phyloP scores from a whole-genome alignment of 37 sponge, comb jelly and placozoan species.

The Dysidea cf. avara region DNA sequence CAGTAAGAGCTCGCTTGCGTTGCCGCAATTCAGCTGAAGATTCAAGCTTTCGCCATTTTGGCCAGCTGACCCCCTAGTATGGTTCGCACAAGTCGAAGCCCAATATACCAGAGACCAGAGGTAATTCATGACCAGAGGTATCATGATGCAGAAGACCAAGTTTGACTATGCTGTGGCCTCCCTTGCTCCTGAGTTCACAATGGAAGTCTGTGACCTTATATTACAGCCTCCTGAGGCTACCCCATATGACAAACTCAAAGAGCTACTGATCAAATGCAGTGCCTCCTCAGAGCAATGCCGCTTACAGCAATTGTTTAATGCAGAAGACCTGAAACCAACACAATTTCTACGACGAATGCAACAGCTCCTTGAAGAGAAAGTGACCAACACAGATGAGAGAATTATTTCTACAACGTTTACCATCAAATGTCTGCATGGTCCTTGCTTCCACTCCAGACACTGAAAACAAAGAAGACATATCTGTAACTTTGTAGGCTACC shows the following conservation, averaged over 20 bases:
- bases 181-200: constrained; percentile 27
- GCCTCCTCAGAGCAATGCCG: constrained; percentile 23
- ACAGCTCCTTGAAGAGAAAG: constrained; percentile 5
- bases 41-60: constrained; percentile 42
- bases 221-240: constrained; percentile 6
- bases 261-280: constrained; percentile 19
- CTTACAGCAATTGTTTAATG: constrained; percentile 6
- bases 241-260: constrained; percentile 11
- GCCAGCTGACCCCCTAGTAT: constrained; percentile 36
- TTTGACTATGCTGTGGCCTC: constrained; percentile 38
- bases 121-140: not conserved
- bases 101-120: no score
- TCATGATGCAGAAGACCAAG: constrained; percentile 6
- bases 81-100: constrained; percentile 47
- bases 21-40: no score
- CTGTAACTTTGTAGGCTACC: no score
- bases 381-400: constrained; percentile 16
- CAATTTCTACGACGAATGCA: constrained; percentile 32
- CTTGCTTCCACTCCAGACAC: constrained; percentile 11
- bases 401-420: constrained; percentile 37
- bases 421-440: constrained; percentile 32
- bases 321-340: constrained; percentile 36
- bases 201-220: constrained; percentile 40
- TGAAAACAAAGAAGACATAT: constrained; percentile 5
- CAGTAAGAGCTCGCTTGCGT: no score